These are phyloP conservation scores for Parascotia fuliginaria DNA, from an alignment of 2,888 invertebrate genomes.

Conservation along the genomic window DNA sequence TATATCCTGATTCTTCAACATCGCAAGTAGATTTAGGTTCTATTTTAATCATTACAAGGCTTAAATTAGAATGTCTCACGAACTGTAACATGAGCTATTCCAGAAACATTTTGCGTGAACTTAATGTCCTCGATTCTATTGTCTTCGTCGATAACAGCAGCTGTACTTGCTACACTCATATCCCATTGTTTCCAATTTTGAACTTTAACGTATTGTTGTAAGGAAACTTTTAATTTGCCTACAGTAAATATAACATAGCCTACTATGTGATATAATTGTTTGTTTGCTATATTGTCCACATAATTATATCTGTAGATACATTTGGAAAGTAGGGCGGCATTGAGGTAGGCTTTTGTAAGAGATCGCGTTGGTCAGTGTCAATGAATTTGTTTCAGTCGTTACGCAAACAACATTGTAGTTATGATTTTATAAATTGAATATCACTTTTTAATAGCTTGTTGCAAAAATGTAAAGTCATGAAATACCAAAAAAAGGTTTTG, in stretches of 20 bases:
- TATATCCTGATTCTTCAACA: constrained; percentile 51
- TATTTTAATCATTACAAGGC: constrained; percentile 26
- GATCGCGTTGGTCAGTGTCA: constrained; percentile 78
- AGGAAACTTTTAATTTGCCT: constrained; percentile 20
- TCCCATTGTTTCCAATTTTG: constrained; percentile 37
- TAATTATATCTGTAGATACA: constrained; percentile 67
- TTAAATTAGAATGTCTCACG: constrained; percentile 21
- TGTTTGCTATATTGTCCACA: constrained; percentile 68
- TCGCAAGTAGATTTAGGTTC: constrained; percentile 32
- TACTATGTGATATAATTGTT: constrained; percentile 65
- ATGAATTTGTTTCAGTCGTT: constrained; percentile 76
- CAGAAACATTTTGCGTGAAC: constrained; percentile 45
- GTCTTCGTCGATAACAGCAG: constrained; percentile 52
- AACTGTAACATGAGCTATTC: constrained; percentile 40
- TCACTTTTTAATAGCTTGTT: constrained; percentile 38
- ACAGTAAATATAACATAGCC: constrained; percentile 30
- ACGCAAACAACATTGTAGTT: constrained; percentile 52
- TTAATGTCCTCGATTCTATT: constrained; percentile 65
- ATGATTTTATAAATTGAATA: constrained; percentile 41
- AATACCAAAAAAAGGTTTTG: too few relatives aligned
- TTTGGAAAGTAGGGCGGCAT: constrained; percentile 83
- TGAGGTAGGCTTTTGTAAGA: constrained; percentile 80
- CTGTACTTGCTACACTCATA: constrained; percentile 20
- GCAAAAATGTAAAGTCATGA: constrained; percentile 19
- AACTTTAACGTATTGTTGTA: constrained; percentile 46